Evolutionary conservation across 2,888 invertebrate species (phyloP), one percentile per base, ranked within the genome.

Genomic region (Eristalinus aeneus): DNA sequence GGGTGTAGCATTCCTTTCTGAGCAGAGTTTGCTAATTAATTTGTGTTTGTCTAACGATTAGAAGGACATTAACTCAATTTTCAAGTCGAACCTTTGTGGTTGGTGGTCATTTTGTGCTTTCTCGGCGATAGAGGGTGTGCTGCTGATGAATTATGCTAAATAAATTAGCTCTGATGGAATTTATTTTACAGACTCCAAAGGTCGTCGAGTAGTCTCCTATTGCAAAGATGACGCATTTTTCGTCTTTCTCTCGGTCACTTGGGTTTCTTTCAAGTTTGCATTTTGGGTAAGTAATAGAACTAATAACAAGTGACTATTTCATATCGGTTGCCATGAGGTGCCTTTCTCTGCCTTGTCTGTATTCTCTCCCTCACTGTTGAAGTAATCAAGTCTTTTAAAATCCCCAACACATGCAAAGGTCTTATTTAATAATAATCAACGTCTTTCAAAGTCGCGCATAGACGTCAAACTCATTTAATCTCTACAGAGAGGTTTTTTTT

Each of bases 31-130:
- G 46, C 46, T 46, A 46, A 16, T 16, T 46, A 46, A 16, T 46
- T 46, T 46, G 46, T 46, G 16, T 46, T 46, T 46, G 46, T 46
- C 46, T 16, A 46, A 46, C 46, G 46, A 16, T 46, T 46, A 46
- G 68, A 56, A n/a, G 34, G 68, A 69, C 68, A n/a, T 36, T 69
- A 46, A 46, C 46, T 31, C 46, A 46, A 16, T 46, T 46, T 58
- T 58, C 58, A 23, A 58, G 23, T 58, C 23, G 23, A 58, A 23
- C 58, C 27, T 27, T 58, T 5, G 27, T 27, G 16, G 27, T 53
- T 16, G 27, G 46, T 65, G 27, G 12, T 32, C 54, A 31, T 68
- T 68, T 68, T 22, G 34, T 34, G 32, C 12, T 23, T 31, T 56
- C 23, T 34, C 56, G 39, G 58, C 27, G 20, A 27, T 1, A 16